A percentile compares a stretch with the other conserved stretches of the same genome.
Evolutionary conservation across 2,888 invertebrate genomes (phyloP).

Genomic region (Embidobia sp.): DNA sequence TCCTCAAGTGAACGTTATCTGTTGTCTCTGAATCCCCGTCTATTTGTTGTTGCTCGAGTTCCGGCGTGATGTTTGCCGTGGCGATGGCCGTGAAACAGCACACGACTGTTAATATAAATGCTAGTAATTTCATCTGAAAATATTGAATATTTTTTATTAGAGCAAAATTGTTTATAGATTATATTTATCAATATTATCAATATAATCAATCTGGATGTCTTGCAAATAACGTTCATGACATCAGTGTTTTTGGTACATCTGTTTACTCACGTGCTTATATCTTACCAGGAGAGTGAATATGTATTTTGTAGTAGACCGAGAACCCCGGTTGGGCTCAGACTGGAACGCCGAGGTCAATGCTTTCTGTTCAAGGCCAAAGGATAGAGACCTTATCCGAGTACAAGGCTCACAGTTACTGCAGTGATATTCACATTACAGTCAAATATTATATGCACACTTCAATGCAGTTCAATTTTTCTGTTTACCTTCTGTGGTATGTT

Average conservation of each 20-base stretch:
- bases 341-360: constrained; percentile 78
- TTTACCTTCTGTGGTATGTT: too few species aligned
- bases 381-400: constrained; percentile 65
- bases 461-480: background rate
- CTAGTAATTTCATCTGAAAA: too few species aligned
- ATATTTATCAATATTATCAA: too few species aligned
- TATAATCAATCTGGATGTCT: too few species aligned
- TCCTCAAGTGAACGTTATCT: too few species aligned
- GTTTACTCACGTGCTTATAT: constrained; percentile 44
- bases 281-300: constrained; percentile 67
- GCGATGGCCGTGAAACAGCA: too few species aligned
- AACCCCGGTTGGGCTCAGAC: constrained; percentile 74
- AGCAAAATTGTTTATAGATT: too few species aligned
- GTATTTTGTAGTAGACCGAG: constrained; percentile 74
- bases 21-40: too few species aligned
- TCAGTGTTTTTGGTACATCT: constrained; percentile 29
- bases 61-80: too few species aligned
- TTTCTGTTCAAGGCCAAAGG: constrained; percentile 78
- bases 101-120: too few species aligned
- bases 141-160: too few species aligned
- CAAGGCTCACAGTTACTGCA: constrained; percentile 35
- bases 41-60: too few species aligned
- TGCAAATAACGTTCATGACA: constrained; percentile 31
- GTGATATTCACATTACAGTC: constrained; percentile 29
- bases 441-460: constrained; percentile 7